These are phyloP conservation scores for Natrix natrix DNA, from an alignment of 2,797 vertebrate species.

Conservation along the genomic window DNA sequence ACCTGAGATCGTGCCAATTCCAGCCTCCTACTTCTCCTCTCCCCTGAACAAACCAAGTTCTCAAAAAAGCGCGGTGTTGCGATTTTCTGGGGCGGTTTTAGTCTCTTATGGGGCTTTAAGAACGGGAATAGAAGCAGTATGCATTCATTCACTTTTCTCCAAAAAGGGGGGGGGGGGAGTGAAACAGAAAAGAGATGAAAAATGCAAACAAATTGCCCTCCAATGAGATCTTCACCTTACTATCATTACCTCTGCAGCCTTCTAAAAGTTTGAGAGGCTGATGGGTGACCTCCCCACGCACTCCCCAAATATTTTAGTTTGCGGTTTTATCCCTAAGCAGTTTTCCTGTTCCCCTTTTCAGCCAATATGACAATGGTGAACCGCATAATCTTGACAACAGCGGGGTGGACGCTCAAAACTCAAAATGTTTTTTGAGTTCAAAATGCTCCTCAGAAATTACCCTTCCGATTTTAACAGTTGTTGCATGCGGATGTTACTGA, in stretches of 20 bases:
- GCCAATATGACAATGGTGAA: background rate
- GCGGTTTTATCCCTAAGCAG: background rate
- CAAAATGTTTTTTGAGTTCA: background rate
- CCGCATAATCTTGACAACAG: background rate
- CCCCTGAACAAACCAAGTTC: background rate
- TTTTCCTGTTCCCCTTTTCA: background rate
- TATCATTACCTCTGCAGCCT: background rate
- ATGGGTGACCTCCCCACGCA: background rate
- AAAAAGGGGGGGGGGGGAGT: too few species aligned
- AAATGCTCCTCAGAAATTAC: background rate
- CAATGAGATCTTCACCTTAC: background rate
- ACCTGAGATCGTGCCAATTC: too few species aligned
- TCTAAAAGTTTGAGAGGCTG: background rate
- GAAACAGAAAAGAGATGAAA: too few species aligned
- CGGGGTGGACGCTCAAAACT: background rate
- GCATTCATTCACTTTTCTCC: background rate
- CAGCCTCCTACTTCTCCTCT: background rate
- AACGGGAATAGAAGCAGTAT: background rate
- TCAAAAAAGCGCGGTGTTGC: background rate
- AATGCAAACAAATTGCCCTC: background rate
- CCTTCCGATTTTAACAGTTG: background rate
- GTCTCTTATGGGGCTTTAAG: background rate
- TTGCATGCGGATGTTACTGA: background rate
- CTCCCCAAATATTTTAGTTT: background rate
- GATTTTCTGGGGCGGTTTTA: background rate